Evolutionary conservation across 2,797 vertebrate species (phyloP), one percentile per base, ranked within the genome.

Genomic region (Ptychadena robeensis): DNA sequence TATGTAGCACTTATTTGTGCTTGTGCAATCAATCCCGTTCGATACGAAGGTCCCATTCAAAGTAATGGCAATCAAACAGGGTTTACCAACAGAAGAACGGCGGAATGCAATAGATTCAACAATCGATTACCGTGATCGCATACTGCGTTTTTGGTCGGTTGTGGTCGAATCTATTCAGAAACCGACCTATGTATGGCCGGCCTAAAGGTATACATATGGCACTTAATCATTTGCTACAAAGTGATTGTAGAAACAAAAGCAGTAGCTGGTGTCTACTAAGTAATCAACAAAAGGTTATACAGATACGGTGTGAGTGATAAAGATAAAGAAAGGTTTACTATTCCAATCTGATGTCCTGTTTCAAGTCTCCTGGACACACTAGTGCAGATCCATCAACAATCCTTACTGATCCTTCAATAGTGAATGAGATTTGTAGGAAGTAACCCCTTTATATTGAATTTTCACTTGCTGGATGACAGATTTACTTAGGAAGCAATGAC

Each of bases 391-490:
- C 48, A 68, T 73, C 57, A 35, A 11, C 73, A 63, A 79, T 80
- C 48, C 30, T 67, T 34, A 44, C 76, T 73, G 63, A 83, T 83
- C 70, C 53, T n/a, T 69, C 76, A 53, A 86, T 64, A 64, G 66
- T 57, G 85, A 86, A 79, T 25, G 34, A 80, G 48, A 71, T 80
- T 83, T 85, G 75, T 71, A 61, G 81, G 82, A 73, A 82, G 81
- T 66, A 78, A 77, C 18, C 27, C 32, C 68, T 30, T 35, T 35
- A 5, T 79, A 64, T 82, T 83, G 14, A 65, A 81, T 84, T 88
- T 86, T 35, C 31, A 28, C 74, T 85, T 37, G 40, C 35, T 44
- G 61, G 63, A 64, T 9, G 68, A 86, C 81, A 81, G 69, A 75
- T 75, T 27, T 71, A 71, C 86, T 15, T 25, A 74, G 80, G 61